These are phyloP conservation scores for Fissipunctia ypsillon DNA, from an alignment of 2,888 invertebrate genomes.

Conservation along the genomic window DNA sequence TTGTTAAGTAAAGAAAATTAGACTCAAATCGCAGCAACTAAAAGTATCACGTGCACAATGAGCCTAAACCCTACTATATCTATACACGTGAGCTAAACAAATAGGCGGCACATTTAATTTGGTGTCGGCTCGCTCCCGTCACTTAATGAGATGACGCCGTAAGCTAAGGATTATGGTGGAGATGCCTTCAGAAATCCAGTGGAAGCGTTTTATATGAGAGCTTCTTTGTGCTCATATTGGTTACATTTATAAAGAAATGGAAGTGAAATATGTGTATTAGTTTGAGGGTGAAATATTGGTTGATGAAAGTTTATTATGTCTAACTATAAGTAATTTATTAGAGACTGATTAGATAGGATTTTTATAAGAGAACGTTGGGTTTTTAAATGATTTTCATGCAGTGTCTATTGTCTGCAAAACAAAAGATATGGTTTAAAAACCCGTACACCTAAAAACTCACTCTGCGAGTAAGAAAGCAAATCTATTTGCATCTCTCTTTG, in stretches of 20 bases:
- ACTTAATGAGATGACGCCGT: conserved; percentile 58
- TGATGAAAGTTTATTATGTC: neutral
- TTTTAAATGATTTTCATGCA: too few species aligned
- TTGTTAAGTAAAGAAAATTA: neutral
- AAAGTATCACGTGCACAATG: neutral
- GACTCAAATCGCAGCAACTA: neutral
- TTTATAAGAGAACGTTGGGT: too few species aligned
- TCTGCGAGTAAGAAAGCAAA: too few species aligned
- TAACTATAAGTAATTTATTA: too few species aligned
- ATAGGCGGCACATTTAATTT: conserved; percentile 71
- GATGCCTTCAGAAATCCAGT: conserved; percentile 45
- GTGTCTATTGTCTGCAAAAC: too few species aligned
- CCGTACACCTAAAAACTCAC: too few species aligned
- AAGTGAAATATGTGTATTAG: conserved; percentile 2
- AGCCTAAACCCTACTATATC: conserved; percentile 69
- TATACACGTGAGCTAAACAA: conserved; percentile 73
- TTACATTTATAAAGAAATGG: conserved; percentile 24
- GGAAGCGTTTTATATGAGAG: conserved; percentile 50
- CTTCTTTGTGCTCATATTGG: conserved; percentile 34
- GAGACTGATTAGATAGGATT: too few species aligned
- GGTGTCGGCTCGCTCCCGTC: conserved; percentile 43
- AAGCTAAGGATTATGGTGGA: conserved; percentile 56
- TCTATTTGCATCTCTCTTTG: too few species aligned
- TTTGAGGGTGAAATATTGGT: neutral
- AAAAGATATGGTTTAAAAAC: too few species aligned